A percentile compares a stretch with the other conserved stretches of the same genome.
phyloP scores from a whole-genome alignment of 2,888 invertebrate species.

The Mayetiola destructor region DNA sequence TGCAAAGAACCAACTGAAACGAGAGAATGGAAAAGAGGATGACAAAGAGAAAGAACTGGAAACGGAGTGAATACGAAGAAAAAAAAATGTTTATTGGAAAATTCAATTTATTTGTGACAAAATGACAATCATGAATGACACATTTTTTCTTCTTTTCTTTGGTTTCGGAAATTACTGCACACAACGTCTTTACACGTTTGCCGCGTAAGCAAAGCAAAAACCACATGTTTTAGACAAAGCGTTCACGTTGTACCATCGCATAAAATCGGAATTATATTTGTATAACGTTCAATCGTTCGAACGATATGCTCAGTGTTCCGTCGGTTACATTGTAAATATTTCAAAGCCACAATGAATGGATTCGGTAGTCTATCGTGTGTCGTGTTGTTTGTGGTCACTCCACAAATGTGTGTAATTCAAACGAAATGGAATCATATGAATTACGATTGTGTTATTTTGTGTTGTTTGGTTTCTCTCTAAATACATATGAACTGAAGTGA shows the following conservation, averaged over 20 bases:
- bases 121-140: constrained; percentile 11
- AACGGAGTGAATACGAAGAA: no score
- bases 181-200: neutral
- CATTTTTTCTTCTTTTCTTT: constrained; percentile 10
- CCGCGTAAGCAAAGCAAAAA: neutral
- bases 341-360: neutral
- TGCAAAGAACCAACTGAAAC: no score
- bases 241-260: neutral
- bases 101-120: constrained; percentile 12
- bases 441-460: neutral
- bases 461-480: neutral
- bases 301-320: neutral
- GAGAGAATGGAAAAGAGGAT: no score
- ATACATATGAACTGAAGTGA: constrained; percentile 4
- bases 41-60: no score
- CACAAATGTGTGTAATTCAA: neutral
- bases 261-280: neutral
- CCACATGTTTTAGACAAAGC: neutral
- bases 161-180: constrained; percentile 11
- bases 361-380: no score
- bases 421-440: neutral
- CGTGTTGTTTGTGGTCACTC: no score
- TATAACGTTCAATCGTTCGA: neutral
- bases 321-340: no score
- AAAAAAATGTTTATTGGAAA: constrained; percentile 6